Conservation (phyloP, 2,113 vertebrate genomes). For the Vulpes lagopus region DNA sequence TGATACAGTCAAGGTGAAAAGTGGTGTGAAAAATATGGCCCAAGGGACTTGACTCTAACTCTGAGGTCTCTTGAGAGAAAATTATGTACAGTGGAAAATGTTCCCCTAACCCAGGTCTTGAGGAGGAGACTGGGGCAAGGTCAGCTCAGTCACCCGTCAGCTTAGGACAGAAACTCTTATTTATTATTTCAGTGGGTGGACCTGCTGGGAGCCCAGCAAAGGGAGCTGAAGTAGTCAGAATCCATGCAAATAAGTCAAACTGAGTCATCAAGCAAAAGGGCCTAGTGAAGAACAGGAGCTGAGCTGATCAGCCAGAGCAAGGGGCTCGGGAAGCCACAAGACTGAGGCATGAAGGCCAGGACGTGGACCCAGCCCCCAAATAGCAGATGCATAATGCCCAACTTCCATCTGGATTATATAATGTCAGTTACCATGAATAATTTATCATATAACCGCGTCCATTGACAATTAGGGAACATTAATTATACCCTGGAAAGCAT, state of each 20-base stretch:
- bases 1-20: background rate
- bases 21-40: background rate
- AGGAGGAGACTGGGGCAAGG: background rate
- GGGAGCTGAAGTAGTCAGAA: background rate
- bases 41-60: background rate
- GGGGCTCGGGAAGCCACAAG: background rate
- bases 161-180: background rate
- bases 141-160: background rate
- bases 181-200: background rate
- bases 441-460: background rate
- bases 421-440: background rate
- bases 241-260: background rate
- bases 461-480: background rate
- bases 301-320: background rate
- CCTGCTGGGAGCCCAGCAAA: background rate
- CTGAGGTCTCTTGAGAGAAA: background rate
- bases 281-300: background rate
- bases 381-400: background rate
- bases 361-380: background rate
- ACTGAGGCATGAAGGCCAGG: background rate
- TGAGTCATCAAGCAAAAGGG: background rate
- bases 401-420: background rate
- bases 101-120: background rate
- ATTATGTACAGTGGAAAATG: background rate
- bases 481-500: background rate